Evolutionary conservation across 1,140 invertebrate genomes (phyloP).

Genomic region (Drosophila nigromelanica): DNA sequence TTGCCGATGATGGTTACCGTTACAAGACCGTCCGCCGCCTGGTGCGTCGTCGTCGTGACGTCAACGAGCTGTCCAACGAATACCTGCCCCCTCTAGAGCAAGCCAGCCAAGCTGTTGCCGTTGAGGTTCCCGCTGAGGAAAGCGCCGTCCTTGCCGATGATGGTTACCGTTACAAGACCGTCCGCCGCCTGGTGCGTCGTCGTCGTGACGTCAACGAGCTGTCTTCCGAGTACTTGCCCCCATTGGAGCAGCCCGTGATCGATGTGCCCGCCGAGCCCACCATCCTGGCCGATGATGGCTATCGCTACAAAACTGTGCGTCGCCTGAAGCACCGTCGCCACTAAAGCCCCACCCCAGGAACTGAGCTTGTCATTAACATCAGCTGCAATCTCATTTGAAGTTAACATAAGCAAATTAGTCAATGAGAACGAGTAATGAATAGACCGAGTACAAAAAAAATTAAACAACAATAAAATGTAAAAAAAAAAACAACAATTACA

Average conservation of each 20-base stretch:
- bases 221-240: slow-evolving; percentile 54
- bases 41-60: slow-evolving; percentile 66
- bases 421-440: slow-evolving; percentile 70
- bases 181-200: slow-evolving; percentile 57
- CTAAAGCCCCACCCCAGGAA: slow-evolving; percentile 54
- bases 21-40: slow-evolving; percentile 64
- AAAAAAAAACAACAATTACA: slow-evolving; percentile 39
- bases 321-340: slow-evolving; percentile 47
- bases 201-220: slow-evolving; percentile 68
- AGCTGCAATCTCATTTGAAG: slow-evolving; percentile 51
- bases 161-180: slow-evolving; percentile 70
- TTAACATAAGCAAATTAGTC: slow-evolving; percentile 74
- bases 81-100: slow-evolving; percentile 54
- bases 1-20: slow-evolving; percentile 68
- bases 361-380: slow-evolving; percentile 51
- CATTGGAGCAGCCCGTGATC: slow-evolving; percentile 8
- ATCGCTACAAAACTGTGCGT: slow-evolving; percentile 81
- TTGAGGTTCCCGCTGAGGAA: slow-evolving; percentile 27
- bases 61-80: slow-evolving; percentile 50
- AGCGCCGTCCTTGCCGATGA: slow-evolving; percentile 45
- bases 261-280: not conserved
- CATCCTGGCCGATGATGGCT: slow-evolving; percentile 70
- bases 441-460: slow-evolving; percentile 71
- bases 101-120: slow-evolving; percentile 7
- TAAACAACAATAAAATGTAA: slow-evolving; percentile 60